A percentile compares a stretch with the other conserved stretches of the same genome.
These are phyloP conservation scores for Neoitamus cyanurus DNA, from an alignment of 2,888 invertebrate species.

Conservation along the genomic window DNA sequence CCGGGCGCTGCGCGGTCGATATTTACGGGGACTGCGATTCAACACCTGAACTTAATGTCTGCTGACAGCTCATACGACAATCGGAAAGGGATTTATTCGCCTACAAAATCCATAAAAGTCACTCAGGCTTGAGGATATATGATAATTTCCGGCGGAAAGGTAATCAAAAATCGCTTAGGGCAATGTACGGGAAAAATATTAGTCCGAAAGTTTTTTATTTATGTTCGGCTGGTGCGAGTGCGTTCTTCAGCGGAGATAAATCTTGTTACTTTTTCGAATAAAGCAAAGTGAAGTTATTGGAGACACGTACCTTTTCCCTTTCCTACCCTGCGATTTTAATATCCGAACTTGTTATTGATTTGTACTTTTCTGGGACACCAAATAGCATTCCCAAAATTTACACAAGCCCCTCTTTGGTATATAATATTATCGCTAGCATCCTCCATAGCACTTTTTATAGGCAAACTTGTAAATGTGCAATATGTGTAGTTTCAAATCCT, in stretches of 20 bases:
- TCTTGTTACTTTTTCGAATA: neutral
- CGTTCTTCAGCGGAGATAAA: neutral
- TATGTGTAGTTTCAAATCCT: too few relatives aligned
- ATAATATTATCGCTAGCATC: too few relatives aligned
- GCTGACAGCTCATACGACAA: slow-evolving; percentile 37
- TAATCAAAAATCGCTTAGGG: slow-evolving; percentile 68
- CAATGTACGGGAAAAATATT: slow-evolving; percentile 55
- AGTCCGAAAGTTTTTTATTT: slow-evolving; percentile 46
- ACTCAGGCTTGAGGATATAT: slow-evolving; percentile 67
- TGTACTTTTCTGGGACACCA: too few relatives aligned
- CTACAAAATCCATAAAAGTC: slow-evolving; percentile 62
- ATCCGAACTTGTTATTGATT: too few relatives aligned
- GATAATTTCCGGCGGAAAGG: slow-evolving; percentile 68
- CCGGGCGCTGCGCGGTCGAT: neutral
- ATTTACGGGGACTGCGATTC: slow-evolving; percentile 6
- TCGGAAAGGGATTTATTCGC: slow-evolving; percentile 48
- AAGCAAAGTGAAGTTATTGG: neutral
- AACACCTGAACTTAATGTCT: slow-evolving; percentile 28
- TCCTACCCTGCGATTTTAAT: neutral
- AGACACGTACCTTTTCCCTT: neutral
- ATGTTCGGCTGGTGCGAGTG: neutral
- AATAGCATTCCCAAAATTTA: too few relatives aligned
- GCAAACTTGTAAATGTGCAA: too few relatives aligned
- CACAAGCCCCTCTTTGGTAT: too few relatives aligned
- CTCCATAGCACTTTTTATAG: too few relatives aligned